These are phyloP conservation scores for Eilema depressum DNA, from an alignment of 2,888 invertebrate genomes.

Conservation along the genomic window DNA sequence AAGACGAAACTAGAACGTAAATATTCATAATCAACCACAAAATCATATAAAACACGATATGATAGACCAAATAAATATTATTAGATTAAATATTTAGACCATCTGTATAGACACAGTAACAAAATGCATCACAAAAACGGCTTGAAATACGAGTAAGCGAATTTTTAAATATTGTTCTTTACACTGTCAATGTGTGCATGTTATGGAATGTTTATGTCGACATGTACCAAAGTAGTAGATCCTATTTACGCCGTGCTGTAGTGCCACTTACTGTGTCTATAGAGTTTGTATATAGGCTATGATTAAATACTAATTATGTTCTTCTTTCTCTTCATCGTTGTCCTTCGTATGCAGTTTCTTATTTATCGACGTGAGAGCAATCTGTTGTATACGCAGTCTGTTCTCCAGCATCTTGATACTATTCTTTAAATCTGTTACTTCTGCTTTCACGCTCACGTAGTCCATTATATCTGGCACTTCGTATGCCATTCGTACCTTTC, in stretches of 20 bases:
- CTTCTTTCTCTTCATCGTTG: constrained; percentile 2
- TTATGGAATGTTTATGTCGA: too few species aligned
- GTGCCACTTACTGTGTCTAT: too few species aligned
- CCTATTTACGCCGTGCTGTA: too few species aligned
- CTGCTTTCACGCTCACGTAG: constrained; percentile 84
- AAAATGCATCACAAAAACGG: too few species aligned
- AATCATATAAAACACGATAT: constrained; percentile 1
- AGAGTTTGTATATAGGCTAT: too few species aligned
- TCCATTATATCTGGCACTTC: constrained; percentile 87
- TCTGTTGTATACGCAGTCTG: constrained; percentile 71
- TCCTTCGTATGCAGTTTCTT: constrained; percentile 62
- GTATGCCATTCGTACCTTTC: constrained; percentile 73
- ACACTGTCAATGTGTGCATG: too few species aligned
- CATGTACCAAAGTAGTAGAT: too few species aligned
- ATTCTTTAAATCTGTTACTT: constrained; percentile 79
- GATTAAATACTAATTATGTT: constrained; percentile 10
- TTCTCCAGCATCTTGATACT: constrained; percentile 72
- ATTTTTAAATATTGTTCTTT: too few species aligned
- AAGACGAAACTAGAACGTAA: not conserved
- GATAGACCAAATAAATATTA: constrained; percentile 14
- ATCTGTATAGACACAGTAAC: too few species aligned
- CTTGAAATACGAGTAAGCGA: too few species aligned
- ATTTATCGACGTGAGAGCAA: constrained; percentile 70
- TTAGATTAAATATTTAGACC: constrained; percentile 3
- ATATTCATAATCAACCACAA: constrained; percentile 10